These are phyloP conservation scores for Indicator maculatus DNA, from an alignment of 2,113 vertebrate species.

Conservation along the genomic window DNA sequence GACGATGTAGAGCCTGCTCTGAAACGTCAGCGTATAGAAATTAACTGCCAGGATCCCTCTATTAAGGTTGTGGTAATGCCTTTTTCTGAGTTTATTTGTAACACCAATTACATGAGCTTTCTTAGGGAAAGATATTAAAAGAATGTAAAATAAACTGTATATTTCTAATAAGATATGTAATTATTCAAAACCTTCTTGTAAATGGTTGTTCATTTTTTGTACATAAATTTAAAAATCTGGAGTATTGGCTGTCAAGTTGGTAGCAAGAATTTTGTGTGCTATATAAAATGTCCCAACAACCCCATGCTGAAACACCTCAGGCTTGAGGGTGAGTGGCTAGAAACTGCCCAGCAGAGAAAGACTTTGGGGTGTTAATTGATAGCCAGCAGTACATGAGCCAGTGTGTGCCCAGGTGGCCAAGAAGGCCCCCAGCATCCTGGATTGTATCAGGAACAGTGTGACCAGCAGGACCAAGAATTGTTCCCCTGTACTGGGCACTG, in stretches of 20 bases:
- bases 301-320: too few relatives aligned
- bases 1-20: slow-evolving; percentile 84
- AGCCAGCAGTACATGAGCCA: too few relatives aligned
- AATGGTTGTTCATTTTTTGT: background rate
- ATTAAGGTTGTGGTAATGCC: slow-evolving; percentile 83
- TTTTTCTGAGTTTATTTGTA: background rate
- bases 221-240: background rate
- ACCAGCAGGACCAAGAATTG: too few relatives aligned
- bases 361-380: too few relatives aligned
- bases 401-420: too few relatives aligned
- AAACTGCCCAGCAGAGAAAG: too few relatives aligned
- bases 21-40: slow-evolving; percentile 90
- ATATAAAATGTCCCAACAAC: background rate
- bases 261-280: background rate
- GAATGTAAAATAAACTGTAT: background rate
- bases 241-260: background rate
- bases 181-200: background rate
- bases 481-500: too few relatives aligned
- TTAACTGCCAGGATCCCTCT: slow-evolving; percentile 87
- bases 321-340: too few relatives aligned
- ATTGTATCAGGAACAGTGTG: too few relatives aligned
- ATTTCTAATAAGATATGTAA: background rate
- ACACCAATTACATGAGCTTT: background rate
- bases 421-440: too few relatives aligned
- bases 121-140: background rate